Evolutionary conservation across 2,113 vertebrate genomes (phyloP).

Genomic region (Myrmecophaga tridactyla): DNA sequence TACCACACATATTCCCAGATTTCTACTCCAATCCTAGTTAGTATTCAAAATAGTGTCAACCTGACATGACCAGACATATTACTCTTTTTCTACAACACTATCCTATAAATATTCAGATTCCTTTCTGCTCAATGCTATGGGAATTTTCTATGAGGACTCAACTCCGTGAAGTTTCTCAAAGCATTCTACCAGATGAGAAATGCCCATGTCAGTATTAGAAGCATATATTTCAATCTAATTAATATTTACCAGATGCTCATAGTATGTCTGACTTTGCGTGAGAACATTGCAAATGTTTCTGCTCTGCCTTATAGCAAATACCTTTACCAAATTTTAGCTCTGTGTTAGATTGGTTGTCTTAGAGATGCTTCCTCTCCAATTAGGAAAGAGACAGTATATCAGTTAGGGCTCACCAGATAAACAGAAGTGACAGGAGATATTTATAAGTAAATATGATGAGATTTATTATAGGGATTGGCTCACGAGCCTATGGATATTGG

Average conservation of each 20-base stretch:
- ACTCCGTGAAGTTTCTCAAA: constrained; percentile 46
- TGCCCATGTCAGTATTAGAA: not conserved
- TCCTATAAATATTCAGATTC: constrained; percentile 51
- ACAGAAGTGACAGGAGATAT: too few relatives aligned
- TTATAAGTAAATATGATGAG: too few relatives aligned
- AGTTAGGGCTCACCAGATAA: too few relatives aligned
- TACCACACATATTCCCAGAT: not conserved
- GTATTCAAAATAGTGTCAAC: constrained; percentile 49
- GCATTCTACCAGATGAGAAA: constrained; percentile 41
- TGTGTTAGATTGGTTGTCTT: not conserved
- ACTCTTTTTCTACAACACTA: not conserved
- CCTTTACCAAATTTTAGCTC: not conserved
- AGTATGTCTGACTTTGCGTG: not conserved
- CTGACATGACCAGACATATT: constrained; percentile 37
- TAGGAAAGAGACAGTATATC: not conserved
- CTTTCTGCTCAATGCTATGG: constrained; percentile 30
- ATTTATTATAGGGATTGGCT: too few relatives aligned
- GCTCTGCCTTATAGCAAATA: not conserved
- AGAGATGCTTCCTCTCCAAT: not conserved
- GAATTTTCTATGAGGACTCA: constrained; percentile 44
- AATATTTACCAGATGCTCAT: not conserved
- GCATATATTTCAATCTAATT: constrained; percentile 22
- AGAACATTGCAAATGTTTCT: not conserved
- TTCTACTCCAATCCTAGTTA: not conserved
- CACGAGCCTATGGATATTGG: too few relatives aligned